phyloP scores from a whole-genome alignment of 1,140 invertebrate genomes.

The Ptiloglossa arizonensis region DNA sequence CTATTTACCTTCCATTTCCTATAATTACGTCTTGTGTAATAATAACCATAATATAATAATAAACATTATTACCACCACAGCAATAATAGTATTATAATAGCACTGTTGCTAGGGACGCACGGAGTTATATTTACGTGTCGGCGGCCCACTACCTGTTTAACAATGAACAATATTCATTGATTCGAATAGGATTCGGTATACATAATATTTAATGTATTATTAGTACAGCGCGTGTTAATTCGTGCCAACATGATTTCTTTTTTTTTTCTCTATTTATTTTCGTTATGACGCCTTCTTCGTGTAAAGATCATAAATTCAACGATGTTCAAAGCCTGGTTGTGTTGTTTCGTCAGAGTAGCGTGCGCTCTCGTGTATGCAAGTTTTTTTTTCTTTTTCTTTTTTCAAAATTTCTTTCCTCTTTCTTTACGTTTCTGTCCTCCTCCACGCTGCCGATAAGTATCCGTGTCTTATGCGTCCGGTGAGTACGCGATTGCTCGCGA shows the following conservation, averaged over 20 bases:
- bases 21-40: slow-evolving; percentile 67
- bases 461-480: not conserved
- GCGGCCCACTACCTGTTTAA: slow-evolving; percentile 67
- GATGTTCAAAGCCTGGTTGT: not conserved
- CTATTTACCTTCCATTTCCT: slow-evolving; percentile 59
- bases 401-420: not conserved
- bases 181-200: slow-evolving; percentile 65
- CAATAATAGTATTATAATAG: slow-evolving; percentile 73
- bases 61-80: slow-evolving; percentile 76
- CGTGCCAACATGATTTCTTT: slow-evolving; percentile 29
- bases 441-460: not conserved
- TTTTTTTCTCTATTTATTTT: not conserved
- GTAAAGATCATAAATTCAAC: not conserved
- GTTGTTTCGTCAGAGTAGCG: not conserved
- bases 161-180: slow-evolving; percentile 67
- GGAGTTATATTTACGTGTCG: slow-evolving; percentile 62
- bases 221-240: slow-evolving; percentile 59
- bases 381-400: not conserved
- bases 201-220: slow-evolving; percentile 59
- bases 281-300: not conserved
- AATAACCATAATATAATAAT: slow-evolving; percentile 74
- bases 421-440: not conserved
- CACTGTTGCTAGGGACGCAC: slow-evolving; percentile 69
- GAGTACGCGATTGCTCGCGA: not conserved
- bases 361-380: not conserved